Evolutionary conservation across 2,797 vertebrate species (phyloP).

Genomic region (Galagoides demidoff): DNA sequence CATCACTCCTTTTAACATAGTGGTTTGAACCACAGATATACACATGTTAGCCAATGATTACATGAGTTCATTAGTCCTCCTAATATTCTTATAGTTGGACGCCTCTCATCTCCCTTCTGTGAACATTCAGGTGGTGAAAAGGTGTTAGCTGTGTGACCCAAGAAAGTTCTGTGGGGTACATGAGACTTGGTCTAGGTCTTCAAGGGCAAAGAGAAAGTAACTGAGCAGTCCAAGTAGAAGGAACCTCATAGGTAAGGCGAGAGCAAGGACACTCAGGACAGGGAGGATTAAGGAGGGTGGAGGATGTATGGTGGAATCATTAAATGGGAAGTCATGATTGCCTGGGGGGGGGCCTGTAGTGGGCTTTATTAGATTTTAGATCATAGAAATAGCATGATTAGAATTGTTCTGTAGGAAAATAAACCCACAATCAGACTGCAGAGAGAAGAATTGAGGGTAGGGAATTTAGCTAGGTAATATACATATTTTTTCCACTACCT

Average conservation of each 20-base stretch:
- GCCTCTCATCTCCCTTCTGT: not conserved
- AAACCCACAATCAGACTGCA: not conserved
- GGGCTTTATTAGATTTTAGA: not conserved
- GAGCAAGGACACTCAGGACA: not conserved
- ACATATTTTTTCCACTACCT: not conserved
- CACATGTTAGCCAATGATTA: not conserved
- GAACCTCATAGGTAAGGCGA: constrained; percentile 2
- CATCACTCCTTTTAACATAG: not conserved
- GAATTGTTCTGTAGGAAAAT: constrained; percentile 21
- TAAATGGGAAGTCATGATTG: not conserved
- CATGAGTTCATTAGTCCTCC: not conserved
- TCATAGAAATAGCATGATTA: not conserved
- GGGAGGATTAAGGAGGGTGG: not conserved
- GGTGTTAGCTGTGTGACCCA: not conserved
- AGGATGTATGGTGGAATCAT: not conserved
- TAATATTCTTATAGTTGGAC: not conserved
- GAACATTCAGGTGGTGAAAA: not conserved
- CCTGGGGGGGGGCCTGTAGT: not conserved
- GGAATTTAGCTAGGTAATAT: not conserved
- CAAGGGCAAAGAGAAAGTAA: constrained; percentile 41
- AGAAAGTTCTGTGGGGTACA: not conserved
- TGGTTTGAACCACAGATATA: not conserved
- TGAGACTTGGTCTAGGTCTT: constrained; percentile 5
- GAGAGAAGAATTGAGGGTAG: not conserved
- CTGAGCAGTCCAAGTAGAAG: not conserved